Base-by-base conservation (phyloP, 2,113 vertebrate species). In the Syrrhaptes paradoxus region DNA sequence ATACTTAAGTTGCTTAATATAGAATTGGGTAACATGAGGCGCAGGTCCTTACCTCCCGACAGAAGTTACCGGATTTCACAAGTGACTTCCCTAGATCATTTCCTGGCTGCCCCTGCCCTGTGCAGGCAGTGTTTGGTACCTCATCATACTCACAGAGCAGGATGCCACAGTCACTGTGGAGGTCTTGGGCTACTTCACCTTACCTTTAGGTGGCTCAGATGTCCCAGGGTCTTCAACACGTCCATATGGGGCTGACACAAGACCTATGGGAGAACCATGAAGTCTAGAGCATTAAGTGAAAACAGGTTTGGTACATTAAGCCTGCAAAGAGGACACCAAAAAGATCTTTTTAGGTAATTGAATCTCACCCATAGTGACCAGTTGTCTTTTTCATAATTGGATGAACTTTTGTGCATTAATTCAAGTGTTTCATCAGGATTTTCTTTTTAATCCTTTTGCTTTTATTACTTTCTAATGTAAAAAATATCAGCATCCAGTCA, bases 11-110 rank as follows among this genome's bases (percentile, higher is more conserved):
- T 96, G 86, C 95, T 92, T 45, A 87, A 93, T 76, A 57, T 3
- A 36, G 49, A 46, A 57, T 97, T 96, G 90, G 19, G 87, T 66
- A 97, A 97, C 15, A 21, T 5, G 21, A 49, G 73, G 7, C 5
- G 3, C 25, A 61, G 26, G 20, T 82, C 68, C 66, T 84, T 73
- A 74, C 20, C 31, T 94, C 65, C 43, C 0, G 4, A 52, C 51
- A 92, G 55, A 93, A 95, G 18, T 79, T 48, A 86, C 74, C 73
- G 43, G 29, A 89, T 97, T 97, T 95, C 96, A 62, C 72, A 96
- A 97, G 12, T 13, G 31, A 81, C 71, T 89, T 87, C 71, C 63
- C 58, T 38, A 38, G 48, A 8, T 77, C 34, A 26, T 1, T 24
- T 91, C 70, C 73, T 92, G 59, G 24, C 19, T 85, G 70, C 7